These are phyloP conservation scores for Parnassius smintheus DNA, from an alignment of 2,888 invertebrate genomes.

Conservation along the genomic window DNA sequence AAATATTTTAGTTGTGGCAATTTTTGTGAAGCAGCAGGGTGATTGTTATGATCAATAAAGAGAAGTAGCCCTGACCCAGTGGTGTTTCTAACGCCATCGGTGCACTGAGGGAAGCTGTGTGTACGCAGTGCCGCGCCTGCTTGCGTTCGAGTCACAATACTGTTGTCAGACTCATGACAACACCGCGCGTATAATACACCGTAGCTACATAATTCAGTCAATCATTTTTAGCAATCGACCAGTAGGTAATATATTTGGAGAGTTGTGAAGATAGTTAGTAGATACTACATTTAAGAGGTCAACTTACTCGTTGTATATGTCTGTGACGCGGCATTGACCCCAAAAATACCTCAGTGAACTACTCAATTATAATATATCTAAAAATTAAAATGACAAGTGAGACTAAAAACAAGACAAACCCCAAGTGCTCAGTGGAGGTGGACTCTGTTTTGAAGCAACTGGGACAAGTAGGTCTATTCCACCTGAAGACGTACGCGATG, in stretches of 20 bases:
- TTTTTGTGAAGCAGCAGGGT: conserved; percentile 3
- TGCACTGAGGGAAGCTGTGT: conserved; percentile 13
- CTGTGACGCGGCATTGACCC: too few relatives aligned
- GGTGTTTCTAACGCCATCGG: conserved; percentile 18
- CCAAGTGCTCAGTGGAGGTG: conserved; percentile 35
- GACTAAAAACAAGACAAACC: background rate
- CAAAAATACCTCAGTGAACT: too few relatives aligned
- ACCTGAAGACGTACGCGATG: conserved; percentile 49
- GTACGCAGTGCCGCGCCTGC: conserved; percentile 13
- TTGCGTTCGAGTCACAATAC: background rate
- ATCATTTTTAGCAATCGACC: too few relatives aligned
- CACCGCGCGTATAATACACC: too few relatives aligned
- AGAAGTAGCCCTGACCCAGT: conserved; percentile 3
- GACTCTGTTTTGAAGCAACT: conserved; percentile 51
- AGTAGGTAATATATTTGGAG: too few relatives aligned
- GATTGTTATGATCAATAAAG: conserved; percentile 9
- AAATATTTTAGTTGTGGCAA: background rate
- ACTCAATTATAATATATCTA: too few relatives aligned
- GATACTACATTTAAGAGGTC: too few relatives aligned
- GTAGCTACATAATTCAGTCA: too few relatives aligned
- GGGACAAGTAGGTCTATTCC: conserved; percentile 62
- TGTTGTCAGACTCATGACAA: too few relatives aligned
- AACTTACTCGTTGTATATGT: too few relatives aligned
- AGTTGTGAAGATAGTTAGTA: too few relatives aligned
- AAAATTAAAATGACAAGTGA: background rate